phyloP scores from a whole-genome alignment of 2,888 invertebrate species.

The Palloptera scutellata region DNA sequence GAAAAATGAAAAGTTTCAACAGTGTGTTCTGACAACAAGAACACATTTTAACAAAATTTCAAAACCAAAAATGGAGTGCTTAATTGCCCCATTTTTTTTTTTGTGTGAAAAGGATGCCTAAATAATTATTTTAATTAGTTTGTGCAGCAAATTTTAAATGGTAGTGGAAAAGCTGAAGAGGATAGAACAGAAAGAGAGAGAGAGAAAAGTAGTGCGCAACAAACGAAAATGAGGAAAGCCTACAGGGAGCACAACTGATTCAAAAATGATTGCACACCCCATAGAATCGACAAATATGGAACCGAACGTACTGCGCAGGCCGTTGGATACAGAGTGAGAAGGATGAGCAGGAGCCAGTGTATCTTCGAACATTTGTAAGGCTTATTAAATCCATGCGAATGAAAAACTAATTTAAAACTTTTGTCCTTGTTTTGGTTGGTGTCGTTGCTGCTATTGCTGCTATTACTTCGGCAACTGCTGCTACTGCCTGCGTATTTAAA shows the following conservation, averaged over 20 bases:
- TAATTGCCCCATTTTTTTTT: background rate
- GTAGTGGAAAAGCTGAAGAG: slow-evolving; percentile 16
- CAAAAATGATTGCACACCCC: too few relatives aligned
- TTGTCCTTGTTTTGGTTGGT: slow-evolving; percentile 34
- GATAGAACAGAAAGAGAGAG: background rate
- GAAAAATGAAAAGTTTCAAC: too few relatives aligned
- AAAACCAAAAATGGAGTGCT: background rate
- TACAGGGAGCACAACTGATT: too few relatives aligned
- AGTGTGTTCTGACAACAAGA: too few relatives aligned
- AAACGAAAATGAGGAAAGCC: slow-evolving; percentile 21
- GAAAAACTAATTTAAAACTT: slow-evolving; percentile 55
- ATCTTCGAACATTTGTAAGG: slow-evolving; percentile 20
- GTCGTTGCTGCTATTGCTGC: slow-evolving; percentile 14
- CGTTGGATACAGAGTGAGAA: too few relatives aligned
- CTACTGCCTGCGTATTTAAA: too few relatives aligned
- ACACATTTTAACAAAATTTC: too few relatives aligned
- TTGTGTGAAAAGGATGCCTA: slow-evolving; percentile 34
- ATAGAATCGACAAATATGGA: too few relatives aligned
- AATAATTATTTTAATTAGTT: slow-evolving; percentile 46
- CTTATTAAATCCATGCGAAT: slow-evolving; percentile 46
- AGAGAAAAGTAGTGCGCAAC: background rate
- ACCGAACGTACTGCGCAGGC: too few relatives aligned
- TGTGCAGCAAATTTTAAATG: slow-evolving; percentile 28
- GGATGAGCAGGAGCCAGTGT: too few relatives aligned
- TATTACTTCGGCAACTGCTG: background rate